Evolutionary conservation across 2,888 invertebrate species (phyloP).

Genomic region (Periphyllus acericola): DNA sequence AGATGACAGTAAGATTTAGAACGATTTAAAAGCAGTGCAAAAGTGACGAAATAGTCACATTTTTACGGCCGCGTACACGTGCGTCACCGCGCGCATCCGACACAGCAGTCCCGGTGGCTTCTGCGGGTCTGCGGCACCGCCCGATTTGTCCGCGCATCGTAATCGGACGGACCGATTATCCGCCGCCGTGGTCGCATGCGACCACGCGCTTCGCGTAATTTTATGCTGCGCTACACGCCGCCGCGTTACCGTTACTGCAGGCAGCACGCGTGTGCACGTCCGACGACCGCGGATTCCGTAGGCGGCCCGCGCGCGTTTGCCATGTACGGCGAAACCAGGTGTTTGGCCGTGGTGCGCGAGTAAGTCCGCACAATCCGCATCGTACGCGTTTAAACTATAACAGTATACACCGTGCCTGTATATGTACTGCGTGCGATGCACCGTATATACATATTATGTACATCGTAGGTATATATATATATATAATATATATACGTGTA

Average conservation of each 20-base stretch:
- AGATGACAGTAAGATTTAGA: too few species aligned
- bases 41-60: too few species aligned
- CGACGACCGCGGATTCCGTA: background rate
- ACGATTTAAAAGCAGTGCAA: too few species aligned
- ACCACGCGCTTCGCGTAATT: too few species aligned
- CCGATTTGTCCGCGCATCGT: background rate
- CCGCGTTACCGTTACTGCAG: slow-evolving; percentile 35
- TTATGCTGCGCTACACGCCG: background rate
- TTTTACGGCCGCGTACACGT: too few species aligned
- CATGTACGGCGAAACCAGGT: slow-evolving; percentile 52
- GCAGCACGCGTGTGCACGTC: background rate
- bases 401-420: too few species aligned
- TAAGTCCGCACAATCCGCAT: background rate
- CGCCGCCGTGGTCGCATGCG: background rate
- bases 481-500: slow-evolving; percentile 1
- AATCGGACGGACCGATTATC: background rate
- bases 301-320: slow-evolving; percentile 7
- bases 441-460: too few species aligned
- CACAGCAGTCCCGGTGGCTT: background rate
- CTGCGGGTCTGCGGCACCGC: background rate
- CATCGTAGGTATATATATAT: too few species aligned
- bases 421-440: too few species aligned
- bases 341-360: slow-evolving; percentile 5
- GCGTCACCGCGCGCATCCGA: background rate
- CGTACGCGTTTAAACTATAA: too few species aligned